Evolutionary conservation across 2,888 invertebrate genomes (phyloP).

Genomic region (Philereme vetulata): DNA sequence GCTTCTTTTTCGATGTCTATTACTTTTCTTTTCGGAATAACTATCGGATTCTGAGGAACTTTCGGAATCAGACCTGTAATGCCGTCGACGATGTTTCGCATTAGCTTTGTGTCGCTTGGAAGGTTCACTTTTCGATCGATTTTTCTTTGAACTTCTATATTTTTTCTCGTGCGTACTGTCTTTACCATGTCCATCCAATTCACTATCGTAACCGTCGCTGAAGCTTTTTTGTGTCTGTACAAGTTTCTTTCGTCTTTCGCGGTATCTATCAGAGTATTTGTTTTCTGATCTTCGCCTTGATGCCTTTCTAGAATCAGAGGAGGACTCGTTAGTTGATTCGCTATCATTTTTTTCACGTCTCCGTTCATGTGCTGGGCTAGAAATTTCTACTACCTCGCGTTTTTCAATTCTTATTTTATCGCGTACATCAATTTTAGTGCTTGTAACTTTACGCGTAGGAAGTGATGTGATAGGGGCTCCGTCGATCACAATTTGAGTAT

Average conservation of each 20-base stretch:
- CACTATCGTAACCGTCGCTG: slow-evolving; percentile 79
- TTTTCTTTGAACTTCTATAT: slow-evolving; percentile 62
- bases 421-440: slow-evolving; percentile 78
- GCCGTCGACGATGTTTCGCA: slow-evolving; percentile 56
- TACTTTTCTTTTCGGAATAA: slow-evolving; percentile 69
- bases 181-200: slow-evolving; percentile 59
- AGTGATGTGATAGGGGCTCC: slow-evolving; percentile 72
- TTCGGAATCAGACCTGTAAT: slow-evolving; percentile 63
- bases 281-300: slow-evolving; percentile 53
- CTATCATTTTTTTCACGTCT: slow-evolving; percentile 55
- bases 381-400: slow-evolving; percentile 76
- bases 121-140: slow-evolving; percentile 78
- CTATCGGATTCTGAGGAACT: slow-evolving; percentile 66
- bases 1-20: slow-evolving; percentile 67
- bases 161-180: slow-evolving; percentile 54
- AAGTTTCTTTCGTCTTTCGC: slow-evolving; percentile 65
- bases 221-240: slow-evolving; percentile 74
- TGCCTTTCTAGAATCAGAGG: slow-evolving; percentile 68
- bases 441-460: slow-evolving; percentile 76
- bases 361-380: slow-evolving; percentile 68
- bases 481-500: slow-evolving; percentile 75
- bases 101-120: slow-evolving; percentile 63
- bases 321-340: slow-evolving; percentile 73
- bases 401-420: slow-evolving; percentile 80
- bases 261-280: slow-evolving; percentile 60